Evolutionary conservation across 2,888 invertebrate genomes (phyloP).

Genomic region (Lasioglossum calceatum): DNA sequence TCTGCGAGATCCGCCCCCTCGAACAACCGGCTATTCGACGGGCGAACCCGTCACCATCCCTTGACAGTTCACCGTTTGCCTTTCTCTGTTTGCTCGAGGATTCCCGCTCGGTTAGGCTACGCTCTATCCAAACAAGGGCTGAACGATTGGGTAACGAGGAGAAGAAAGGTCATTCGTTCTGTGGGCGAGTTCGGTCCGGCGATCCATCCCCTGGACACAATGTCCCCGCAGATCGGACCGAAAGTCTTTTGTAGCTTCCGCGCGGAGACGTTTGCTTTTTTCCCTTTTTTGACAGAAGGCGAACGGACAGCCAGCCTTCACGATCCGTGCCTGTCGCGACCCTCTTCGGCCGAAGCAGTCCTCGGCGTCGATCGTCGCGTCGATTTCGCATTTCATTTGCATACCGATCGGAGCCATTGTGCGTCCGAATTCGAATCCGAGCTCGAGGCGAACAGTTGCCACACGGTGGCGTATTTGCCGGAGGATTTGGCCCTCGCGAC

Average conservation of each 20-base stretch:
- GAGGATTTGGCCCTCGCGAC: slow-evolving; percentile 59
- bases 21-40: neutral
- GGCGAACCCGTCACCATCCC: slow-evolving; percentile 38
- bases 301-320: neutral
- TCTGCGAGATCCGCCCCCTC: neutral
- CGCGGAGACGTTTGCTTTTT: neutral
- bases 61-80: slow-evolving; percentile 57
- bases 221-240: slow-evolving; percentile 8
- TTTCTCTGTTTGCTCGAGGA: slow-evolving; percentile 75
- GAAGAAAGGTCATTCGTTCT: slow-evolving; percentile 47
- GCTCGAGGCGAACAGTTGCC: slow-evolving; percentile 57
- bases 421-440: slow-evolving; percentile 7
- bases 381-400: slow-evolving; percentile 60
- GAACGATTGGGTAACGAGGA: slow-evolving; percentile 48
- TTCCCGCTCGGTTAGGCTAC: slow-evolving; percentile 65
- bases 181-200: slow-evolving; percentile 2
- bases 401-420: slow-evolving; percentile 50
- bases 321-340: neutral
- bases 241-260: slow-evolving; percentile 7
- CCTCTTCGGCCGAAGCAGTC: neutral
- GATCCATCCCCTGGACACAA: slow-evolving; percentile 8
- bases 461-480: slow-evolving; percentile 53
- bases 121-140: slow-evolving; percentile 75
- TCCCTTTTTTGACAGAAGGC: neutral
- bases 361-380: neutral